Conservation (phyloP, 2,888 invertebrate species). For the Lissocephala sabroskyi region DNA sequence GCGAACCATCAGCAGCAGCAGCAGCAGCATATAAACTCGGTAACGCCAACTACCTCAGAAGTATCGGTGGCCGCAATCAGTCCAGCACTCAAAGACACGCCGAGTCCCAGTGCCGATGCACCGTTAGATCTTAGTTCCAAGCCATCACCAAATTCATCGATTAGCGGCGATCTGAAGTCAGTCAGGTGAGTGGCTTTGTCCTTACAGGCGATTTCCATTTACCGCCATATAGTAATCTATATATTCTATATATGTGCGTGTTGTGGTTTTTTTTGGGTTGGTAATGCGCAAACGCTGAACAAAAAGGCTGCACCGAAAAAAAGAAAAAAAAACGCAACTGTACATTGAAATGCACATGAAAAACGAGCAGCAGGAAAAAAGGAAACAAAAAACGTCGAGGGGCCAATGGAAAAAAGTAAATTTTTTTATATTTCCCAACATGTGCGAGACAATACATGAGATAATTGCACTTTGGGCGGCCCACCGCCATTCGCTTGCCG, state of each 20-base stretch:
- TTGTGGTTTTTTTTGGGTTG: too few relatives aligned
- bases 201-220: too few relatives aligned
- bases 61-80: conserved; percentile 69
- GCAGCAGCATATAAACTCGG: conserved; percentile 61
- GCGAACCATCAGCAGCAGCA: conserved; percentile 47
- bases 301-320: too few relatives aligned
- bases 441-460: conserved; percentile 61
- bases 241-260: conserved; percentile 5
- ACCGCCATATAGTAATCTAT: too few relatives aligned
- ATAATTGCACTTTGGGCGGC: conserved; percentile 65
- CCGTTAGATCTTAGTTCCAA: conserved; percentile 90
- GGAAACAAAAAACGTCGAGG: conserved; percentile 16
- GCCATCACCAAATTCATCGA: conserved; percentile 75
- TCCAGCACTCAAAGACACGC: conserved; percentile 72
- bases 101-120: conserved; percentile 73
- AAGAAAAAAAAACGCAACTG: conserved; percentile 12
- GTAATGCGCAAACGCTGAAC: conserved; percentile 50
- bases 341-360: conserved; percentile 11
- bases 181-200: conserved; percentile 78
- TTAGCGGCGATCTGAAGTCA: conserved; percentile 76
- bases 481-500: too few relatives aligned
- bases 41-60: conserved; percentile 72
- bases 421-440: too few relatives aligned
- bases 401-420: too few relatives aligned
- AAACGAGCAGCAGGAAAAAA: conserved; percentile 16